phyloP scores from a whole-genome alignment of 2,888 invertebrate genomes.

The Metopia argyrocephala region DNA sequence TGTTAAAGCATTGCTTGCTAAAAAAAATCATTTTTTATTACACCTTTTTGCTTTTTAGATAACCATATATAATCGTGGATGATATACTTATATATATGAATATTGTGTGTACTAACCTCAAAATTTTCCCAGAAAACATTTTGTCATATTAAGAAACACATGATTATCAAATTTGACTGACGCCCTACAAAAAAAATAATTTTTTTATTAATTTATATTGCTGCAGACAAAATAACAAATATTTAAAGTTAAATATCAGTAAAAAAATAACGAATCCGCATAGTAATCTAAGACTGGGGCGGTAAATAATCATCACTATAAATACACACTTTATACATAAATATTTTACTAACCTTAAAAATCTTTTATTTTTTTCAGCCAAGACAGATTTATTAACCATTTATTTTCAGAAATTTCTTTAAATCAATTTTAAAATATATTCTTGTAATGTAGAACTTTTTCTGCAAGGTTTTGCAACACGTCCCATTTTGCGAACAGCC shows the following conservation, averaged over 20 bases:
- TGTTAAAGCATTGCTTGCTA: too few relatives aligned
- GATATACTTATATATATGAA: too few relatives aligned
- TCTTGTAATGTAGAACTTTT: too few relatives aligned
- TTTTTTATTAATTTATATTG: background rate
- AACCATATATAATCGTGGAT: too few relatives aligned
- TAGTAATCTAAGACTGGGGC: conserved; percentile 57
- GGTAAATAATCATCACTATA: conserved; percentile 41
- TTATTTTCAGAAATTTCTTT: background rate
- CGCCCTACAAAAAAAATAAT: background rate
- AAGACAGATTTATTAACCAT: background rate
- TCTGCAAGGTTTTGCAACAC: background rate
- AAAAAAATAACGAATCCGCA: conserved; percentile 51
- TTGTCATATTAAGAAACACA: too few relatives aligned
- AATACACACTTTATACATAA: background rate
- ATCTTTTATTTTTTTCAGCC: background rate
- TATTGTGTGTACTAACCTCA: background rate
- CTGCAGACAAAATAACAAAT: background rate
- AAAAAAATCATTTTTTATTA: too few relatives aligned
- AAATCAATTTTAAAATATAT: too few relatives aligned
- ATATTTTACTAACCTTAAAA: conserved; percentile 14
- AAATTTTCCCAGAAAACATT: too few relatives aligned
- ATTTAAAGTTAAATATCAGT: conserved; percentile 21
- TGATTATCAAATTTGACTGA: too few relatives aligned
- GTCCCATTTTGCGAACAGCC: too few relatives aligned
- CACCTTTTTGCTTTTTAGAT: too few relatives aligned